Conservation (phyloP, 1,140 invertebrate genomes). For the Drosophila kurseongensis region DNA sequence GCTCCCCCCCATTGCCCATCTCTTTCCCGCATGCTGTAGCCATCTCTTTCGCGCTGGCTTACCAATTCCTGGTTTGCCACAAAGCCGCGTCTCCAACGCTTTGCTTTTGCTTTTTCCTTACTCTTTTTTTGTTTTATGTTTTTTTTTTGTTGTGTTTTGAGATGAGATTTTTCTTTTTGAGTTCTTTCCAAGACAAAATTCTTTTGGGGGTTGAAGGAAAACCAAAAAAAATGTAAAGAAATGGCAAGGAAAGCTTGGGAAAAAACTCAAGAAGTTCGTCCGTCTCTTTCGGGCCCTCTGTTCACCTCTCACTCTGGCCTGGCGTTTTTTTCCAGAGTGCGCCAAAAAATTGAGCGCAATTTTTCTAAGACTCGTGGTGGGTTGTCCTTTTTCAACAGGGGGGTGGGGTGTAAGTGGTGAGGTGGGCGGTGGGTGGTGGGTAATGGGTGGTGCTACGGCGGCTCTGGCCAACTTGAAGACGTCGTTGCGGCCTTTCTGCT, state of each 20-base stretch:
- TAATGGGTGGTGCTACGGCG: slow-evolving; percentile 5
- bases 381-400: not conserved
- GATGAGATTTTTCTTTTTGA: slow-evolving; percentile 57
- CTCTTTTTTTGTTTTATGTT: slow-evolving; percentile 5
- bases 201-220: slow-evolving; percentile 57
- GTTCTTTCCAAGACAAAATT: slow-evolving; percentile 64
- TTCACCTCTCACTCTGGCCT: not conserved
- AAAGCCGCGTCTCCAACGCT: slow-evolving; percentile 64
- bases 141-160: slow-evolving; percentile 31
- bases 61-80: slow-evolving; percentile 72
- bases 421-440: not conserved
- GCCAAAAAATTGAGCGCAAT: slow-evolving; percentile 71
- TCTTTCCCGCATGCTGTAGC: slow-evolving; percentile 6
- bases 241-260: slow-evolving; percentile 22
- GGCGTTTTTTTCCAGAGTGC: slow-evolving; percentile 49
- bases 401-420: not conserved
- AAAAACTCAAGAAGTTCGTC: slow-evolving; percentile 40
- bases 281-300: slow-evolving; percentile 9
- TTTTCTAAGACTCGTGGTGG: slow-evolving; percentile 50
- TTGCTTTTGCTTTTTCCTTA: slow-evolving; percentile 22
- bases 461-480: slow-evolving; percentile 68
- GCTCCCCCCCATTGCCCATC: slow-evolving; percentile 8
- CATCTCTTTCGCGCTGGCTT: slow-evolving; percentile 29
- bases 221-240: slow-evolving; percentile 2
- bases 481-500: slow-evolving; percentile 81